Evolutionary conservation across 1,140 invertebrate genomes (phyloP), one percentile per base, ranked within the genome.

Genomic region (Sarcophaga peregrina): DNA sequence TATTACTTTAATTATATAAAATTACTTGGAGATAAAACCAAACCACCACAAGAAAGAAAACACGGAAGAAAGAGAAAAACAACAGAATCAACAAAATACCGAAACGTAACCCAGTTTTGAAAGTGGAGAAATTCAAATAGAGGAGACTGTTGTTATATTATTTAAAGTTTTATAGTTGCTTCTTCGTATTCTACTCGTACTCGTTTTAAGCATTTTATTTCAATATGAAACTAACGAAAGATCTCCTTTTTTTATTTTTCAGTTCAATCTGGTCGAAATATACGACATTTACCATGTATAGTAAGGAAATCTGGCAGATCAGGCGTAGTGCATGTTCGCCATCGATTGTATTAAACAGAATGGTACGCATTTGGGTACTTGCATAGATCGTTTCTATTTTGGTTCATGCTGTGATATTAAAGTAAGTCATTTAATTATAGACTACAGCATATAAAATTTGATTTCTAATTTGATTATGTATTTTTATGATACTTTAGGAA

Each of bases 301-400:
- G 95, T 95, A 76, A 93, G 95, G 87, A 93, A 93, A 87, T 95
- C 94, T 25, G 95, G 94, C 6, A 94, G 96, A 85, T 94, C 94
- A 81, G 97, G 97, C 9, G 92, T 96, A 9, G n/a, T 98, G 97
- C 87, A 98, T 98, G 97, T 98, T 98, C 89, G 96, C 96, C 81
- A 97, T 97, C 90, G 95, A 97, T 84, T 98, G 97, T 88, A 93
- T 96, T 50, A 97, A 97, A 92, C 93, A 95, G 46, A 97, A 97
- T 89, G 97, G 97, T 47, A 96, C 96, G 3, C 96, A 97, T 87
- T 91, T 98, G 83, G 96, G 96, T 78, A 97, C 96, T 6, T 98
- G 97, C 89, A 96, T 97, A 87, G 96, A 98, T 91, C 93, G 96
- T 76, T 97, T 97, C 90, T 97, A 97, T 90, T 97, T 97, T 87